Conservation (phyloP, 2,797 vertebrate genomes). For the Leptodactylus fallax region DNA sequence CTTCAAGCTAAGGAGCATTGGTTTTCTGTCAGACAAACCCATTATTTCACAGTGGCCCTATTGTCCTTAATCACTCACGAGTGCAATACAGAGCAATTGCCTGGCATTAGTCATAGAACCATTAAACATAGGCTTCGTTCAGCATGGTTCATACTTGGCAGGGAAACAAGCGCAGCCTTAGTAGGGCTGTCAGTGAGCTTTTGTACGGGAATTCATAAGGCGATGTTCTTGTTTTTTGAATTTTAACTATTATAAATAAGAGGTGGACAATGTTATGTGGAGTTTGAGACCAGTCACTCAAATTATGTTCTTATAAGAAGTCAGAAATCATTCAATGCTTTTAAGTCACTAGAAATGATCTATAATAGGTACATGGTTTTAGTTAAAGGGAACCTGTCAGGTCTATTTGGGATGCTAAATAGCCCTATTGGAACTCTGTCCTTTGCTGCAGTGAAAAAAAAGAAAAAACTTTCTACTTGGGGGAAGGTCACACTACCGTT, state of each 20-base stretch:
- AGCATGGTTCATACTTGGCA: neutral
- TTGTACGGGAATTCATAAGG: neutral
- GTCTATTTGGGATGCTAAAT: too few relatives aligned
- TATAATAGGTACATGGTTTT: neutral
- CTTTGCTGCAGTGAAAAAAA: too few relatives aligned
- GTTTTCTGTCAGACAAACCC: slow-evolving; percentile 45
- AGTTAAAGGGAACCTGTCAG: too few relatives aligned
- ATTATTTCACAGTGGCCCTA: slow-evolving; percentile 47
- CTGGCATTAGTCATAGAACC: slow-evolving; percentile 45
- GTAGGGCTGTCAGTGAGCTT: slow-evolving; percentile 2
- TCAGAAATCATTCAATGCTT: neutral
- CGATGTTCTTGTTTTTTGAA: neutral
- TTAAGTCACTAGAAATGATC: neutral
- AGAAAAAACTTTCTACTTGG: too few relatives aligned
- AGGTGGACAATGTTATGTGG: neutral
- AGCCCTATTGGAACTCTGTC: too few relatives aligned
- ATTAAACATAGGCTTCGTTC: slow-evolving; percentile 39
- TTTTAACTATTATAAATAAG: neutral
- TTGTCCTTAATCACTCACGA: slow-evolving; percentile 48
- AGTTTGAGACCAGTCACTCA: neutral
- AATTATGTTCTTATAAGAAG: neutral
- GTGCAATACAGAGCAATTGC: slow-evolving; percentile 33
- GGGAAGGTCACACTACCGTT: too few relatives aligned
- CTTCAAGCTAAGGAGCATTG: slow-evolving; percentile 8
- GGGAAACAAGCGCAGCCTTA: slow-evolving; percentile 7